A percentile compares a stretch with the other conserved stretches of the same genome.
Conservation (phyloP, 1,140 invertebrate genomes). For the Zaprionus ornatus region DNA sequence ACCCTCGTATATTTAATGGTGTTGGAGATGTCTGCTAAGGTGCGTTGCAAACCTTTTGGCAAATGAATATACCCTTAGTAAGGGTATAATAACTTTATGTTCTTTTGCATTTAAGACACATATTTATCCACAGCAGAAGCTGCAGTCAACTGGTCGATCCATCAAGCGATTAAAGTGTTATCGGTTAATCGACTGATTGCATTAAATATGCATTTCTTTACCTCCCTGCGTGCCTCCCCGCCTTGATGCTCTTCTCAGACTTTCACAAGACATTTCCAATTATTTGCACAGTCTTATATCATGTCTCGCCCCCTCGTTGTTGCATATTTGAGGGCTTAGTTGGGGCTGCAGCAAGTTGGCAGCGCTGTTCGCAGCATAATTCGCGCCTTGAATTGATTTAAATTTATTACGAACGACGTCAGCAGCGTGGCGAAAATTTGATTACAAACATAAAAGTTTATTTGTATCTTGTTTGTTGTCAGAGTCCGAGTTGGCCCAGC, state of each 20-base stretch:
- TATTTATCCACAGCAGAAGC: too few relatives aligned
- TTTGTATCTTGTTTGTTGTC: conserved; percentile 62
- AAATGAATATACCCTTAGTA: too few relatives aligned
- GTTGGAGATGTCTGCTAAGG: too few relatives aligned
- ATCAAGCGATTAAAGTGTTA: background rate
- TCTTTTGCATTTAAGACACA: too few relatives aligned
- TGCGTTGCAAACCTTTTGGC: too few relatives aligned
- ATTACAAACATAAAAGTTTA: conserved; percentile 79
- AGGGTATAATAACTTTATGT: too few relatives aligned
- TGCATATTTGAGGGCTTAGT: background rate
- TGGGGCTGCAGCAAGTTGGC: background rate
- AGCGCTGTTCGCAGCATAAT: background rate
- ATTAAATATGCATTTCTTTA: background rate
- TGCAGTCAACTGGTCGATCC: background rate
- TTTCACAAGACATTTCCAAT: background rate
- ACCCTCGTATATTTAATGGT: too few relatives aligned
- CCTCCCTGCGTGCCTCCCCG: background rate
- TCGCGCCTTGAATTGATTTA: conserved; percentile 66
- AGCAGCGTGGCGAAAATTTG: conserved; percentile 69
- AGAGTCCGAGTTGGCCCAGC: conserved; percentile 11
- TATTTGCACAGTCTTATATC: background rate
- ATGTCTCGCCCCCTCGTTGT: background rate
- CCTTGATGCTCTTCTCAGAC: background rate
- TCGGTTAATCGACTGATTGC: conserved; percentile 1
- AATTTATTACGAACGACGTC: conserved; percentile 66